Evolutionary conservation across 2,888 invertebrate genomes (phyloP).

Genomic region (Choreutis nemorana): DNA sequence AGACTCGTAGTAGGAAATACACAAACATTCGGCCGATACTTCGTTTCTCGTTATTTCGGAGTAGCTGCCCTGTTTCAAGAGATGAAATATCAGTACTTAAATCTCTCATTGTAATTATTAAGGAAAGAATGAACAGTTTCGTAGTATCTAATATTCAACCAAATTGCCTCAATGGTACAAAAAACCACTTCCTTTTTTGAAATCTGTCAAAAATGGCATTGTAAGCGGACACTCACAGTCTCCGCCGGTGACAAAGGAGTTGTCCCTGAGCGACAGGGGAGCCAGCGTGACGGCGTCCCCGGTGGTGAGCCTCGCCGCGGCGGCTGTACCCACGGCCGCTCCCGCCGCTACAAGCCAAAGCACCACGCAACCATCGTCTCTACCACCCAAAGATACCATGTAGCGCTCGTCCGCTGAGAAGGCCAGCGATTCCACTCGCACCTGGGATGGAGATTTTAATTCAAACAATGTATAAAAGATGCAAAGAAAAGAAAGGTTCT

Average conservation of each 20-base stretch:
- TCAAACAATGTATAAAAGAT: background rate
- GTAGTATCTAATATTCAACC: too few relatives aligned
- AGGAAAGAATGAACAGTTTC: too few relatives aligned
- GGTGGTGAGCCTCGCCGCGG: slow-evolving; percentile 71
- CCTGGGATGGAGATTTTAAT: slow-evolving; percentile 26
- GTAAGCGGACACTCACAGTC: slow-evolving; percentile 54
- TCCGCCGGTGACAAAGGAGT: slow-evolving; percentile 78
- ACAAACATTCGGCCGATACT: too few relatives aligned
- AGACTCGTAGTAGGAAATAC: too few relatives aligned
- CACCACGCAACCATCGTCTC: slow-evolving; percentile 88
- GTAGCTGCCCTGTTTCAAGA: too few relatives aligned
- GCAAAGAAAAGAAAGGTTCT: background rate
- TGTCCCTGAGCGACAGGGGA: slow-evolving; percentile 61
- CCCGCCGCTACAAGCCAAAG: slow-evolving; percentile 79
- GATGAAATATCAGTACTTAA: too few relatives aligned
- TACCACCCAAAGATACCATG: slow-evolving; percentile 86
- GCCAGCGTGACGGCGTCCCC: slow-evolving; percentile 72
- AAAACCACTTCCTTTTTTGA: too few relatives aligned
- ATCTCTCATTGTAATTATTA: too few relatives aligned
- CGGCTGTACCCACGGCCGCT: slow-evolving; percentile 69
- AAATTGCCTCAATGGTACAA: too few relatives aligned
- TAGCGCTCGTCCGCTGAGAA: slow-evolving; percentile 85
- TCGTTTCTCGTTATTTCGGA: too few relatives aligned
- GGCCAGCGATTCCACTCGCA: slow-evolving; percentile 83
- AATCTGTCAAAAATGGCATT: too few relatives aligned